Evolutionary conservation across 2,797 vertebrate species (phyloP), one percentile per base, ranked within the genome.

Genomic region (Holocentrus rufus): DNA sequence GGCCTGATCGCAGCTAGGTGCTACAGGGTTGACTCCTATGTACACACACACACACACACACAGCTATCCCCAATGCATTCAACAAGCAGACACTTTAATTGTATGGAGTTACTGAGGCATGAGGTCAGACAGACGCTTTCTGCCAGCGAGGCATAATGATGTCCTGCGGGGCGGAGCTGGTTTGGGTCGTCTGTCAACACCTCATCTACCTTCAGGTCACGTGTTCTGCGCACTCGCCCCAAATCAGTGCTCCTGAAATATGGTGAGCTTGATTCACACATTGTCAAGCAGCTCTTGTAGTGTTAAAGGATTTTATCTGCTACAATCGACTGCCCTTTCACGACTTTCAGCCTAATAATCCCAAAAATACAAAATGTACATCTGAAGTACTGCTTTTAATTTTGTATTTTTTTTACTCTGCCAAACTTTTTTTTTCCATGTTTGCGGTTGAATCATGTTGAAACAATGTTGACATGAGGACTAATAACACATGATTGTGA

Each of bases 61-160:
- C 52, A 56, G 14, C 25, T 23, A 15, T 53, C 52, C 15, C 54
- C 67, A 14, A 34, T 44, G 53, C 9, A 31, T 76, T 79, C 64
- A 74, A 72, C 50, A 7, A 69, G 71, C 67, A 74, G 71, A 65
- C 72, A 31, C 68, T 79, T 74, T 76, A 52, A 84, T 80, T 85
- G 76, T 75, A 66, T 68, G 49, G 79, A 72, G 68, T 72, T 74
- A 77, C 47, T 65, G 80, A 86, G 69, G 79, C 85, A 34, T 89
- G 89, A 91, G 66, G 63, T 92, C 86, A 88, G 76, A 72, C 30
- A 3, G 75, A 47, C 64, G 80, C 42, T 73, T 87, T 82, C 71
- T 84, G 73, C 78, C 69, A 77, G 76, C 23, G 23, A 68, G 60
- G 83, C 78, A 81, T 36, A 81, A 66, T 72, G 22, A 44, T 44